Conservation (phyloP, 2,888 invertebrate genomes). For the Selenia dentaria region DNA sequence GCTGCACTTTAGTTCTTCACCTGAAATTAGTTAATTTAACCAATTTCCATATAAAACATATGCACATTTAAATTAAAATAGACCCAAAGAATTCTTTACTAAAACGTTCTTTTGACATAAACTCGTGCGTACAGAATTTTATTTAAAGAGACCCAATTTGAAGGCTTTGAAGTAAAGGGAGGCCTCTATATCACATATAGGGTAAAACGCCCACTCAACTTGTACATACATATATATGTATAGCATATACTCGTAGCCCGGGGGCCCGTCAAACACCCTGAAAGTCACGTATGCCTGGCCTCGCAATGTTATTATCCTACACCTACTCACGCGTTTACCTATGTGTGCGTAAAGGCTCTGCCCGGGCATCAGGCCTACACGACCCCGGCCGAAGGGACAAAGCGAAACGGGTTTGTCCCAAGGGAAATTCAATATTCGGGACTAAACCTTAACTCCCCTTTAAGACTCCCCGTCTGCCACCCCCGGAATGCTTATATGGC, state of each 20-base stretch:
- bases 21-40: background rate
- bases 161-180: conserved; percentile 69
- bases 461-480: conserved; percentile 81
- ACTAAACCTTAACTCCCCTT: conserved; percentile 85
- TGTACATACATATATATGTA: conserved; percentile 47
- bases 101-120: conserved; percentile 46
- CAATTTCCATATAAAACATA: background rate
- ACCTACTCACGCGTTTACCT: conserved; percentile 70
- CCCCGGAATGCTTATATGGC: conserved; percentile 85
- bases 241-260: conserved; percentile 55
- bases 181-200: conserved; percentile 66
- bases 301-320: conserved; percentile 81
- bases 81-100: conserved; percentile 23
- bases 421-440: conserved; percentile 86
- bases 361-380: conserved; percentile 83
- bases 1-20: background rate
- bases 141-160: conserved; percentile 79
- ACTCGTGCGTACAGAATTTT: conserved; percentile 51
- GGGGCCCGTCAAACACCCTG: conserved; percentile 77
- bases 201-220: conserved; percentile 64
- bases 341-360: conserved; percentile 54
- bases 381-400: conserved; percentile 83
- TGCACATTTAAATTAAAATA: conserved; percentile 27
- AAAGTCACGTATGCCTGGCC: conserved; percentile 81
- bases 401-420: conserved; percentile 85